These are phyloP conservation scores for Coremacera marginata DNA, from an alignment of 2,888 invertebrate species.

Conservation along the genomic window DNA sequence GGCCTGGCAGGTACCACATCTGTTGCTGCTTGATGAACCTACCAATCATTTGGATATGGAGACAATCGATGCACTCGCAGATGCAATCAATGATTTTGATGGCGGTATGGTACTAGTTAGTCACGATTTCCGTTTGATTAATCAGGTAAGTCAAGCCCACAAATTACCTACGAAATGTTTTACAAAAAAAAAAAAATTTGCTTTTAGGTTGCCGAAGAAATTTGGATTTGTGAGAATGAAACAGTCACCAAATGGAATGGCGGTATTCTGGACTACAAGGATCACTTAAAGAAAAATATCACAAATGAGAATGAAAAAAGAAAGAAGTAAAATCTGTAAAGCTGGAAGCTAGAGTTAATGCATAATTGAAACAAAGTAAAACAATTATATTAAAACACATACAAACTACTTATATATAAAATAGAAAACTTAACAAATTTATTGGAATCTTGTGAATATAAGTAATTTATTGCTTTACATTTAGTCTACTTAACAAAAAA, in stretches of 20 bases:
- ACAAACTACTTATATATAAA: constrained; percentile 24
- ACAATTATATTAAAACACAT: not conserved
- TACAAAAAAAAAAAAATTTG: not conserved
- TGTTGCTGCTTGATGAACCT: constrained; percentile 85
- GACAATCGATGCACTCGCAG: constrained; percentile 97
- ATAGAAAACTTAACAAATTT: constrained; percentile 21
- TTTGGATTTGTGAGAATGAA: constrained; percentile 98
- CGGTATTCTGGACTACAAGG: constrained; percentile 95
- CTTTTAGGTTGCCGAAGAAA: constrained; percentile 94
- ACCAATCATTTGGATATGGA: constrained; percentile 98
- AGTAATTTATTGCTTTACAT: constrained; percentile 22
- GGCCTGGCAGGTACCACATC: constrained; percentile 96
- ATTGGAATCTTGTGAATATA: constrained; percentile 30
- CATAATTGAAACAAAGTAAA: constrained; percentile 18
- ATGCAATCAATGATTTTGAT: constrained; percentile 97
- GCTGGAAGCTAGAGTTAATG: constrained; percentile 15
- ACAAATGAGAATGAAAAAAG: constrained; percentile 72
- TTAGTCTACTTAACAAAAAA: constrained; percentile 3
- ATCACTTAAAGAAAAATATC: constrained; percentile 90
- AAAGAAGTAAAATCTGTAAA: constrained; percentile 48
- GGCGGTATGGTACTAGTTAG: constrained; percentile 99
- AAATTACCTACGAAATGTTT: not conserved
- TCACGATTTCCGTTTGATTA: constrained; percentile 99
- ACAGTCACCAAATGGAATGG: constrained; percentile 97
- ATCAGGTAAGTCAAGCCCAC: constrained; percentile 82